Base-by-base conservation (phyloP, 2,888 invertebrate species). In the Lithophane semibrunnea region DNA sequence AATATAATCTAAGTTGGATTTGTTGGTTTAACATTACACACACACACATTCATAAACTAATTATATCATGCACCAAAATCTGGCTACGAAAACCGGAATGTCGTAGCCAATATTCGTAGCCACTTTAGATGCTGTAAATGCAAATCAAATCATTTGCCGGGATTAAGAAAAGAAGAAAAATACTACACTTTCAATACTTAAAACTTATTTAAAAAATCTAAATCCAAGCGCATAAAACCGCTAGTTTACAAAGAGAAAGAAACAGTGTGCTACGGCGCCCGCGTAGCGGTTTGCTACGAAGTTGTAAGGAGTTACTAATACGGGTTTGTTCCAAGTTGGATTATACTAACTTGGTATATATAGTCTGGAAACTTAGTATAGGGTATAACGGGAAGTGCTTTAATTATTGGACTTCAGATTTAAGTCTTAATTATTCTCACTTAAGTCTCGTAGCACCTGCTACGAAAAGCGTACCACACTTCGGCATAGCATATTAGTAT, bases 261-360 rank as follows among this genome's bases (percentile, higher is more conserved):
- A 84, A 76, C 75, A 83, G 73, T 65, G 73, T 84, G 87, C 88
- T 85, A 87, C 85, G 83, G 68, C 79, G 73, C 79, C 72, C 73
- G 75, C 86, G 85, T 88, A 85, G 87, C 83, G 80, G 84, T 88
- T 86, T 83, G 88, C 86, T 87, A 83, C 88, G 78, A 88, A 86
- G 69, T 86, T 86, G 82, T 80, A 88, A 80, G 79, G 84, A 88
- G 86, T 84, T 87, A 82, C 87, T 86, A 88, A 87, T 88, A 87
- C 86, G 88, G 87, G 88, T 86, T 86, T 82, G 86, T 88, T 84
- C 75, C 80, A 77, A 86, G 74, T 87, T 80, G 84, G 75, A 87
- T 86, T 86, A 88, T 88, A 82, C 76, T 77, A 86, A 87, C 86
- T 88, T 84, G 58, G 66, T 86, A 81, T 83, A 86, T 77, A 86